Conservation (phyloP, 1,140 invertebrate species). For the Cheumatopsyche charites region DNA sequence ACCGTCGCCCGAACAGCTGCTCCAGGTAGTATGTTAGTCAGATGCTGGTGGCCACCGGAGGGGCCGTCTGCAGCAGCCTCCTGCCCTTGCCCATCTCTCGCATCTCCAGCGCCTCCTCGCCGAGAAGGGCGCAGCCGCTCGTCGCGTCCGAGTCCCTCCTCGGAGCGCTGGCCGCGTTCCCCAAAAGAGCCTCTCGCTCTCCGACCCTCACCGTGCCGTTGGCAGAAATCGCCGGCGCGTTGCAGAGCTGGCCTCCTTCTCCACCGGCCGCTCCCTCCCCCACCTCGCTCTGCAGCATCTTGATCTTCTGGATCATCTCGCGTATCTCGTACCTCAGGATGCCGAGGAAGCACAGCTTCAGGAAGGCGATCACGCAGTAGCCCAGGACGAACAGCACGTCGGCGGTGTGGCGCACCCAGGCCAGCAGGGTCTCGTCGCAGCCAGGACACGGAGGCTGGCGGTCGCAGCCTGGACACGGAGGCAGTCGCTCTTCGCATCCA, state of each 20-base stretch:
- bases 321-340: conserved; percentile 84
- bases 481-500: conserved; percentile 74
- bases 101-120: conserved; percentile 59
- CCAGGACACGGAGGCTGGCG: conserved; percentile 60
- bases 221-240: conserved; percentile 58
- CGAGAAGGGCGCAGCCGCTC: conserved; percentile 66
- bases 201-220: conserved; percentile 56
- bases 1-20: conserved; percentile 65
- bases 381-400: conserved; percentile 84
- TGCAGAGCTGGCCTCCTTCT: conserved; percentile 53
- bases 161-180: conserved; percentile 60
- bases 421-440: conserved; percentile 72
- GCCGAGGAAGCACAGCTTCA: conserved; percentile 88
- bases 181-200: conserved; percentile 63
- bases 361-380: conserved; percentile 88
- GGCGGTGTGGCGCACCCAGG: conserved; percentile 78
- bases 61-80: conserved; percentile 61
- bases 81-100: conserved; percentile 71
- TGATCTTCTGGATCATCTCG: conserved; percentile 91
- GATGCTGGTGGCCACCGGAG: conserved; percentile 65
- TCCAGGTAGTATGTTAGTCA: conserved; percentile 69
- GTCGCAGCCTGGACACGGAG: conserved; percentile 61
- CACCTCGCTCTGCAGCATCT: conserved; percentile 64
- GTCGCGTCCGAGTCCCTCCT: conserved; percentile 70
- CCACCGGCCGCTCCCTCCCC: conserved; percentile 53